Evolutionary conservation across 2,888 invertebrate genomes (phyloP).

Genomic region (Stramonita haemastoma): DNA sequence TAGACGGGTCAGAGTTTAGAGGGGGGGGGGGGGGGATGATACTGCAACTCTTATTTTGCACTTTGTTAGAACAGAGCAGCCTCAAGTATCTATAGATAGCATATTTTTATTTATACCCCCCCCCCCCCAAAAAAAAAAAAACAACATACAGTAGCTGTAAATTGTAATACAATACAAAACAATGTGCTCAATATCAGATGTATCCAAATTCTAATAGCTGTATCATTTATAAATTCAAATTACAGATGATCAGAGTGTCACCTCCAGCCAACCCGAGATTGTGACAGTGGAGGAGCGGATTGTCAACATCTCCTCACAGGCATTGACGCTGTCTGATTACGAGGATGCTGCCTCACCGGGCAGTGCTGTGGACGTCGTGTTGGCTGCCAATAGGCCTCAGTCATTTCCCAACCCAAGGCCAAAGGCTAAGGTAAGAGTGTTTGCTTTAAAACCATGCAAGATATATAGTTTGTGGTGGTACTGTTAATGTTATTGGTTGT

Average conservation of each 20-base stretch:
- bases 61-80: too few relatives aligned
- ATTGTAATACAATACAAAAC: too few relatives aligned
- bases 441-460: not conserved
- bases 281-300: conserved; percentile 67
- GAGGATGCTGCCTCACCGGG: conserved; percentile 30
- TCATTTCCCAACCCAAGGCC: conserved; percentile 30
- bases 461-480: not conserved
- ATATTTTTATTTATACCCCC: too few relatives aligned
- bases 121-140: too few relatives aligned
- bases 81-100: too few relatives aligned
- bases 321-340: conserved; percentile 35
- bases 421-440: not conserved
- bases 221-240: not conserved
- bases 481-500: too few relatives aligned
- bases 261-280: conserved; percentile 65
- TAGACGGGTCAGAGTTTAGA: too few relatives aligned
- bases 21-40: too few relatives aligned
- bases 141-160: too few relatives aligned
- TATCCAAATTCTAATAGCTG: too few relatives aligned
- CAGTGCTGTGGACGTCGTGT: conserved; percentile 29
- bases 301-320: conserved; percentile 62
- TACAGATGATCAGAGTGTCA: conserved; percentile 48
- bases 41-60: too few relatives aligned
- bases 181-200: too few relatives aligned
- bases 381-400: conserved; percentile 30